A percentile compares a stretch with the other conserved stretches of the same genome.
Conservation (phyloP, 2,888 invertebrate species). For the Tigriopus californicus region DNA sequence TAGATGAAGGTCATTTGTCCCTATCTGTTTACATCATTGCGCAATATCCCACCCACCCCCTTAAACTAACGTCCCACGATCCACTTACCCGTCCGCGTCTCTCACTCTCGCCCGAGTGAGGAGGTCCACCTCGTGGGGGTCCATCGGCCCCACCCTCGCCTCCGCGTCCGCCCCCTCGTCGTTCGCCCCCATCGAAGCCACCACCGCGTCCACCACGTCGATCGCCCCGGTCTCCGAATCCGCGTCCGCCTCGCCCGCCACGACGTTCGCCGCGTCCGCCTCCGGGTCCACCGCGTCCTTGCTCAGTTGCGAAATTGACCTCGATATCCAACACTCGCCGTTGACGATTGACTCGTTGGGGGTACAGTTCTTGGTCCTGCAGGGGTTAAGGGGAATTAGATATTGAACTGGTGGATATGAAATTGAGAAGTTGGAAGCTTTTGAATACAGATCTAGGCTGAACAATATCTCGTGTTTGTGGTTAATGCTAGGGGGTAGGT, state of each 20-base stretch:
- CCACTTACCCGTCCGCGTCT: too few relatives aligned
- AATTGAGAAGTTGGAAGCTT: not conserved
- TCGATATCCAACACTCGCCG: constrained; percentile 64
- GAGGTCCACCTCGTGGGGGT: not conserved
- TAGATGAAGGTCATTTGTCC: too few relatives aligned
- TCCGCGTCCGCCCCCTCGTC: constrained; percentile 19
- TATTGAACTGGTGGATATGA: not conserved
- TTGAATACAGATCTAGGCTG: not conserved
- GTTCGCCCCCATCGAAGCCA: constrained; percentile 14
- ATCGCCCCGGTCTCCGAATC: constrained; percentile 19
- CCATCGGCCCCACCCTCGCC: constrained; percentile 4
- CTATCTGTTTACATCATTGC: too few relatives aligned
- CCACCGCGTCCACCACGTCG: constrained; percentile 17
- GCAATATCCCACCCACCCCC: too few relatives aligned
- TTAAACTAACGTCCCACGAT: too few relatives aligned
- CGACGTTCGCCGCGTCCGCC: constrained; percentile 23
- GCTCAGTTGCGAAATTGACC: constrained; percentile 62
- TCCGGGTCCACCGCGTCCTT: constrained; percentile 44
- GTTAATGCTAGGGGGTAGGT: too few relatives aligned
- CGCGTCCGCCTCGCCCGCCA: constrained; percentile 19
- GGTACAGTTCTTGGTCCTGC: constrained; percentile 38
- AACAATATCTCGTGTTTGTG: too few relatives aligned
- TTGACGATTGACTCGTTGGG: constrained; percentile 65
- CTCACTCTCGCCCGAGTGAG: not conserved
- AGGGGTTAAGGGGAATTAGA: not conserved